A percentile compares a stretch with the other conserved stretches of the same genome.
These are phyloP conservation scores for Magallana nippona DNA, from an alignment of 2,888 invertebrate species.

Conservation along the genomic window DNA sequence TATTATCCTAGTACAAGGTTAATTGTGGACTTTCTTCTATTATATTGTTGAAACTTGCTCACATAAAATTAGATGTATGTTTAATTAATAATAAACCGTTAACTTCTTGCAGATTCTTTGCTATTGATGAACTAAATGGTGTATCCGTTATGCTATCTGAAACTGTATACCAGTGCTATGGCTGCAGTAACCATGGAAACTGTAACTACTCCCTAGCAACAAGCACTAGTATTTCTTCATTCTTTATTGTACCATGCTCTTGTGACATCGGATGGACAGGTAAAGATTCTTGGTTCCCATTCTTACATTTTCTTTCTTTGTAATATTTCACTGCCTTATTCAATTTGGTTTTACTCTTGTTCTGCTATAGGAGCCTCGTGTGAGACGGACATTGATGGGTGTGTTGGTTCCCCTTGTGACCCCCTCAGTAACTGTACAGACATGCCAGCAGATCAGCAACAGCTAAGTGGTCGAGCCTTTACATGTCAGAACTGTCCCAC, in stretches of 20 bases:
- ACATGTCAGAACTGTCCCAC: conserved; percentile 44
- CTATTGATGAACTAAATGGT: conserved; percentile 41
- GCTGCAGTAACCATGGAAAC: conserved; percentile 44
- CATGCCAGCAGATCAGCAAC: conserved; percentile 41
- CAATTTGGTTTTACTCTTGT: not conserved
- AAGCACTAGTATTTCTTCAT: not conserved
- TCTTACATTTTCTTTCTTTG: not conserved
- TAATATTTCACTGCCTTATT: not conserved
- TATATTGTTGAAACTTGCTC: too few species aligned
- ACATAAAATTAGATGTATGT: not conserved
- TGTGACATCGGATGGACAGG: conserved; percentile 55
- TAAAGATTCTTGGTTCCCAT: not conserved
- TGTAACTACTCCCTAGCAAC: conserved; percentile 42
- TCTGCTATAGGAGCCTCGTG: conserved; percentile 52
- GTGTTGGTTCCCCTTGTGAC: conserved; percentile 53
- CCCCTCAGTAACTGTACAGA: conserved; percentile 53
- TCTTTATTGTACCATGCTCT: conserved; percentile 47
- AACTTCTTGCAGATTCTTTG: conserved; percentile 40
- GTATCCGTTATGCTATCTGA: conserved; percentile 37
- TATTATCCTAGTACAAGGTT: too few species aligned
- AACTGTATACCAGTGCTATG: conserved; percentile 42
- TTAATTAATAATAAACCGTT: not conserved
- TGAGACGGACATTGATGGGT: conserved; percentile 55
- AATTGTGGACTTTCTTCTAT: too few species aligned
- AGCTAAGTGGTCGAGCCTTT: conserved; percentile 14